Evolutionary conservation across 2,888 invertebrate species (phyloP).

Genomic region (Tenthredo distinguenda): DNA sequence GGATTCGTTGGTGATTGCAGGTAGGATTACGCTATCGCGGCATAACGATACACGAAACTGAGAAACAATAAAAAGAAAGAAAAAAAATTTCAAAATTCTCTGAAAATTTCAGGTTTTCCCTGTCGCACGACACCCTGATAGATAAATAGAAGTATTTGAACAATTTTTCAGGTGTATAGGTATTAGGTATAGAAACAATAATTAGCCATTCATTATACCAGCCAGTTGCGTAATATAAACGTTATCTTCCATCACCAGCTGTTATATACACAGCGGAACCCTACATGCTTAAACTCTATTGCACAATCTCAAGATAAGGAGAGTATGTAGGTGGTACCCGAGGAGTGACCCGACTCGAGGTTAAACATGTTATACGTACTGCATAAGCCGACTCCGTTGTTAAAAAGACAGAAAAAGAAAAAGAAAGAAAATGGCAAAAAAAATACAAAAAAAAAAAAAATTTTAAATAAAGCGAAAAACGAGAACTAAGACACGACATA

Average conservation of each 20-base stretch:
- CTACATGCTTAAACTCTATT: conserved; percentile 10
- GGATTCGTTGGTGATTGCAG: too few species aligned
- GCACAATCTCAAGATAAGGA: conserved; percentile 40
- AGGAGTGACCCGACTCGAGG: conserved; percentile 30
- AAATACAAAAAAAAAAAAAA: background rate
- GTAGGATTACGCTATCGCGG: too few species aligned
- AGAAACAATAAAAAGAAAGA: too few species aligned
- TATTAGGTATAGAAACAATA: background rate
- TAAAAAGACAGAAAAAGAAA: background rate
- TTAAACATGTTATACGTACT: conserved; percentile 16
- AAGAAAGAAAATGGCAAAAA: background rate
- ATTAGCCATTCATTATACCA: background rate
- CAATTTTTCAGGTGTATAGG: too few species aligned
- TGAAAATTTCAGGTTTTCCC: too few species aligned
- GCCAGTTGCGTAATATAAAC: conserved; percentile 26
- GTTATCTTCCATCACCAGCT: conserved; percentile 44
- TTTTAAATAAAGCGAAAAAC: background rate
- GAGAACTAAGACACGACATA: background rate
- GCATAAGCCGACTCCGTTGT: background rate
- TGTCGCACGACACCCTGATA: too few species aligned
- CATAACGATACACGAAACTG: too few species aligned
- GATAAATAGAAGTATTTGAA: too few species aligned
- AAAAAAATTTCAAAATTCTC: background rate
- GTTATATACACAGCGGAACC: conserved; percentile 7
- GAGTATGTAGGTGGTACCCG: background rate